These are phyloP conservation scores for Montipora efflorescens DNA, from an alignment of 64 coral and sea anemone species.

Conservation along the genomic window DNA sequence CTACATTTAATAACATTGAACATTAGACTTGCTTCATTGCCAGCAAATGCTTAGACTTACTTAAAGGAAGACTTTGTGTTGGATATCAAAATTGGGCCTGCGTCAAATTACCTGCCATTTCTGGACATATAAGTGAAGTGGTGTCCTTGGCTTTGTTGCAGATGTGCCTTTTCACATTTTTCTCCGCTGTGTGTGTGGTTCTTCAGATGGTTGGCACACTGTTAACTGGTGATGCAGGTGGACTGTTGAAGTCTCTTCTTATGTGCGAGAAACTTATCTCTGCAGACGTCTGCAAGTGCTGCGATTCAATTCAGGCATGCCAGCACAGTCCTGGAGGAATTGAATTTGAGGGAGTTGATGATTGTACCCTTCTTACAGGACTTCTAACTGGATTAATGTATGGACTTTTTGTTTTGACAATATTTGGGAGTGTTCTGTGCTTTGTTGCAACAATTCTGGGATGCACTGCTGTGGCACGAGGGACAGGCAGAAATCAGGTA, in stretches of 20 bases:
- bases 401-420: constrained; percentile 83
- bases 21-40: too few relatives aligned
- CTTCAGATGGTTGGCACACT: constrained; percentile 94
- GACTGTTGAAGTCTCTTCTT: constrained; percentile 79
- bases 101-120: too few relatives aligned
- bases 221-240: constrained; percentile 85
- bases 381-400: constrained; percentile 86
- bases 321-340: constrained; percentile 30
- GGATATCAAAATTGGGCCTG: too few relatives aligned
- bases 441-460: constrained; percentile 92
- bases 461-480: constrained; percentile 87
- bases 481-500: constrained; percentile 87
- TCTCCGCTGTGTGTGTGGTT: constrained; percentile 91
- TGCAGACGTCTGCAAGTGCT: constrained; percentile 60
- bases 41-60: too few relatives aligned
- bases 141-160: constrained; percentile 16
- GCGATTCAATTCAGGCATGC: constrained; percentile 67
- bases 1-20: too few relatives aligned
- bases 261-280: constrained; percentile 40
- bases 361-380: constrained; percentile 78
- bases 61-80: too few relatives aligned
- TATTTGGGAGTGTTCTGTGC: constrained; percentile 86
- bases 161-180: constrained; percentile 95
- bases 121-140: too few relatives aligned
- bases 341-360: constrained; percentile 71